Evolutionary conservation across 2,888 invertebrate genomes (phyloP), one percentile per base, ranked within the genome.

Genomic region (Meiosimyza platycephala): DNA sequence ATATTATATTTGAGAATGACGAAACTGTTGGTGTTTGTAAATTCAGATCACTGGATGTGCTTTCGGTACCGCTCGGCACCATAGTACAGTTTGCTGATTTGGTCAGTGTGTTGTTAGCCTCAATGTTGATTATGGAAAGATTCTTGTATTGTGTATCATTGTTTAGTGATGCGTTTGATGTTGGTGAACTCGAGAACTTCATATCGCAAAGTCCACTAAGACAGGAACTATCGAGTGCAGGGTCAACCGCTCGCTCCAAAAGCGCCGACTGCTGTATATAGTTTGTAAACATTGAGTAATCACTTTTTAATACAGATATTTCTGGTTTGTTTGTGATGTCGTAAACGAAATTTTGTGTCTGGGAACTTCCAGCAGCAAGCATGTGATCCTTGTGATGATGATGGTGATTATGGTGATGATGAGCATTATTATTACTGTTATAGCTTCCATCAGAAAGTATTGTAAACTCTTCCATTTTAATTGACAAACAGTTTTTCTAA

Each of bases 381-480:
- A 84, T 84, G 75, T 84, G 84, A 80, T 85, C 84, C 77, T 84
- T 84, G 64, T 83, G 82, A 77, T 83, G 82, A 76, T 80, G 79
- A 28, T 78, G 73, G 28, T 79, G 76, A 0, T 76, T 70, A 13
- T 72, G 72, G 74, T 64, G 65, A 11, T 78, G 67, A n/a, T 71
- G 70, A 18, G 63, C 76, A 54, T 72, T 77, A 72, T 67, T 75
- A 12, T 63, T 75, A 52, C 57, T 72, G 22, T 57, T 74, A 63
- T 54, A 75, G 33, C 28, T 75, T 47, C 62, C 75, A 60, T 74
- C 65, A 55, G 74, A 71, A 74, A 84, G 80, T 77, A 80, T 80
- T 68, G 80, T 81, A 73, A 79, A 83, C 77, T 78, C 78, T 70
- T 84, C 84, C 84, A 84, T 84, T 64, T 72, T 76, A 48, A n/a